Percentiles rank a stretch among this genome's conserved stretches.
Conservation (phyloP, 2,888 invertebrate species). For the Euspilapteryx auroguttella region DNA sequence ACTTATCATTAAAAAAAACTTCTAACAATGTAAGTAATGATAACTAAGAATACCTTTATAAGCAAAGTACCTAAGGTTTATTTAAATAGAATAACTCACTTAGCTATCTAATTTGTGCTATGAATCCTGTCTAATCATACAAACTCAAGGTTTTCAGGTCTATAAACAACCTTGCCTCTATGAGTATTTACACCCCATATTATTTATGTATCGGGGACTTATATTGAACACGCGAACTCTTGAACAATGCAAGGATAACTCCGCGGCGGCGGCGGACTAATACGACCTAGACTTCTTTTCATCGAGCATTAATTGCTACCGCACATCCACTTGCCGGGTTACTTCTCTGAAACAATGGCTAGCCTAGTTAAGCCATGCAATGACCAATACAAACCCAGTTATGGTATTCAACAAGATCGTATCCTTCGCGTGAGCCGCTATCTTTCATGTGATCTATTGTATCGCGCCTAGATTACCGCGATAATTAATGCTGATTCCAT, state of each 20-base stretch:
- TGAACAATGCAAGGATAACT: constrained; percentile 55
- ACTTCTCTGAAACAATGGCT: constrained; percentile 47
- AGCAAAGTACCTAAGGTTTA: too few species aligned
- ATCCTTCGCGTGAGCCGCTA: constrained; percentile 50
- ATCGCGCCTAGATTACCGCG: constrained; percentile 55
- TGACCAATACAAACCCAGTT: too few species aligned
- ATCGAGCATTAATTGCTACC: constrained; percentile 31
- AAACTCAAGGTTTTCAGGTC: constrained; percentile 27
- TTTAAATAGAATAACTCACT: too few species aligned
- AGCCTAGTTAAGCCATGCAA: too few species aligned
- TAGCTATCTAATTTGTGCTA: too few species aligned
- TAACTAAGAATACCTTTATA: too few species aligned
- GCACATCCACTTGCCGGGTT: constrained; percentile 28
- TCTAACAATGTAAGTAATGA: too few species aligned
- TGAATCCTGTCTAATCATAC: too few species aligned
- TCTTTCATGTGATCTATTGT: constrained; percentile 61
- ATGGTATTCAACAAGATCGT: constrained; percentile 26
- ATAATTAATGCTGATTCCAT: constrained; percentile 62
- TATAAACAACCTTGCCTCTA: constrained; percentile 29
- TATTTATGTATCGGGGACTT: constrained; percentile 56
- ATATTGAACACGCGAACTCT: constrained; percentile 47
- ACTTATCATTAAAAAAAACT: too few species aligned
- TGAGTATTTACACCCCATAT: constrained; percentile 37
- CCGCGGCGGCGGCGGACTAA: too few species aligned
- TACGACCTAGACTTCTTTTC: constrained; percentile 53